phyloP scores from a whole-genome alignment of 2,888 invertebrate genomes.

The Polylopha cassiicola region DNA sequence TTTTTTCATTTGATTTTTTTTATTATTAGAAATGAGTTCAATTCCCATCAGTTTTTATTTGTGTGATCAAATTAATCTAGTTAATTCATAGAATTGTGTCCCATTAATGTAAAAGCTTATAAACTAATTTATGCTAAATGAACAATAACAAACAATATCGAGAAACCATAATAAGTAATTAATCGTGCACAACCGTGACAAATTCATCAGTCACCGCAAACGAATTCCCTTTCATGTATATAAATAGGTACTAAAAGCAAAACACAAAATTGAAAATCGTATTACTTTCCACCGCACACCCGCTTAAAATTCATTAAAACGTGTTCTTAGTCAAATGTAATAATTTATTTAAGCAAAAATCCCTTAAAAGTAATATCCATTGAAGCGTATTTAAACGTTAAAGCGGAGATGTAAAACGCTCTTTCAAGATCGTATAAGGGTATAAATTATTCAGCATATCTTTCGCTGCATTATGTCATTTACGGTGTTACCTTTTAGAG shows the following conservation, averaged over 20 bases:
- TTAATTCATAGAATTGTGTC: too few species aligned
- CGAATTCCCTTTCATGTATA: slow-evolving; percentile 60
- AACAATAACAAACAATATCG: slow-evolving; percentile 2
- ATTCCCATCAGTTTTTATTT: too few species aligned
- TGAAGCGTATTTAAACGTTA: slow-evolving; percentile 64
- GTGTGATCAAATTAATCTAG: too few species aligned
- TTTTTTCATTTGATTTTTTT: too few species aligned
- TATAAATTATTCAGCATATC: slow-evolving; percentile 76
- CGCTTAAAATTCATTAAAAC: slow-evolving; percentile 72
- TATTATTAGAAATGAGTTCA: too few species aligned
- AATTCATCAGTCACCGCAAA: too few species aligned
- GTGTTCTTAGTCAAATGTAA: slow-evolving; percentile 68
- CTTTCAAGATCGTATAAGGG: slow-evolving; percentile 57
- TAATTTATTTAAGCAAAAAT: slow-evolving; percentile 75
- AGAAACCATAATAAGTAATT: slow-evolving; percentile 28
- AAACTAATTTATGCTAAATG: too few species aligned
- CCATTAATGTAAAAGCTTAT: too few species aligned
- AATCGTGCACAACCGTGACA: slow-evolving; percentile 40
- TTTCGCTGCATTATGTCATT: slow-evolving; percentile 74
- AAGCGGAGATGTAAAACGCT: slow-evolving; percentile 41
- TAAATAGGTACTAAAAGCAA: slow-evolving; percentile 50
- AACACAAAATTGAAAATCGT: slow-evolving; percentile 52
- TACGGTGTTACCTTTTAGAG: slow-evolving; percentile 70
- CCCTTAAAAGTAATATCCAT: slow-evolving; percentile 72
- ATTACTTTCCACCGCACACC: slow-evolving; percentile 41